Conservation (phyloP, 2,113 vertebrate genomes). For the Sterna hirundo region DNA sequence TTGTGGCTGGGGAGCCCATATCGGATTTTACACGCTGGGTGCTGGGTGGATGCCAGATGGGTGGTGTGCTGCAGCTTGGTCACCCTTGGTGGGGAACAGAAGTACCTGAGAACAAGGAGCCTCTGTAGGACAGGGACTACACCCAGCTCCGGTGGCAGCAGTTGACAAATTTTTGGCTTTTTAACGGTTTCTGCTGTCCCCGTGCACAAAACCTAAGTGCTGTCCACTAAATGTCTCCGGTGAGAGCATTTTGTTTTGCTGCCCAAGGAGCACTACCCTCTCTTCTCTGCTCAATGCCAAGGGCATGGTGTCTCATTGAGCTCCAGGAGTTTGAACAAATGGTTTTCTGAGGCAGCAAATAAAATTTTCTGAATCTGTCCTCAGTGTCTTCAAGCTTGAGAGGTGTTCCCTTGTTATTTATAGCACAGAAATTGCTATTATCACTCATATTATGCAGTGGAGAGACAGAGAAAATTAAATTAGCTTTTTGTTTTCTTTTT, state of each 20-base stretch:
- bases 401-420: not conserved
- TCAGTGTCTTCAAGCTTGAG: not conserved
- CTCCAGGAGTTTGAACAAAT: not conserved
- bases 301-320: not conserved
- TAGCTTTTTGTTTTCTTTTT: not conserved
- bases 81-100: not conserved
- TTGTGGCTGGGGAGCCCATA: rapidly evolving
- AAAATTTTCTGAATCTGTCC: not conserved
- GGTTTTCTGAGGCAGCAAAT: not conserved
- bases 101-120: not conserved
- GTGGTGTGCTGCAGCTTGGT: not conserved
- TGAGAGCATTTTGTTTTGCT: not conserved
- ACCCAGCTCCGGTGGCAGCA: not conserved
- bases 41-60: not conserved
- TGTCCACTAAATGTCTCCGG: not conserved
- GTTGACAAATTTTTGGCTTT: not conserved
- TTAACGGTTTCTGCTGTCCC: not conserved
- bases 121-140: not conserved
- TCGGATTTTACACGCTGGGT: rapidly evolving
- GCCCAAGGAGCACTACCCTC: not conserved
- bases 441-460: not conserved
- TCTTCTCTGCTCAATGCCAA: not conserved
- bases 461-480: not conserved
- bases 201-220: rapidly evolving
- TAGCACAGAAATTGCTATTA: not conserved